Conservation (phyloP, 2,113 vertebrate species). For the Crotalus helleri region DNA sequence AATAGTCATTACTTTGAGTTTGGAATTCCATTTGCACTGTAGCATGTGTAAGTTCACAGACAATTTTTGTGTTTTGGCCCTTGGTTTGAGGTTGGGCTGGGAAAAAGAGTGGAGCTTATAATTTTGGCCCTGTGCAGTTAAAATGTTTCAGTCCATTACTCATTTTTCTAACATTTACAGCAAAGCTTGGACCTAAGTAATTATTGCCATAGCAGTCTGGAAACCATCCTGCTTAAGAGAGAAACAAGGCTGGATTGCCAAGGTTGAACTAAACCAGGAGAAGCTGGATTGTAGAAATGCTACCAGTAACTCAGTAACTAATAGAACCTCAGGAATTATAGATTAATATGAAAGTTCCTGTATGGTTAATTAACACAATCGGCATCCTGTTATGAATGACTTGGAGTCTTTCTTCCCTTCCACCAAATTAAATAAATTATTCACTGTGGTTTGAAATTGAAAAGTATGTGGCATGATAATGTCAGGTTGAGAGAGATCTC, state of each 20-base stretch:
- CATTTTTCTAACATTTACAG: neutral
- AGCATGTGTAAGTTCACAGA: neutral
- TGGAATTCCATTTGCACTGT: neutral
- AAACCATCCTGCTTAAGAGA: neutral
- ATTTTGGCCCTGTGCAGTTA: neutral
- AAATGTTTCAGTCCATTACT: neutral
- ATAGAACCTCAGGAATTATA: neutral
- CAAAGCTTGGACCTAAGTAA: neutral
- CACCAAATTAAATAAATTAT: neutral
- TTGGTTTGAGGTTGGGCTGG: neutral
- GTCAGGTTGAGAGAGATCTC: constrained; percentile 46
- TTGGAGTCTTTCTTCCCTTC: neutral
- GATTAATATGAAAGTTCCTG: neutral
- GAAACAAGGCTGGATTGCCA: neutral
- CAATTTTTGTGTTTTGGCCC: neutral
- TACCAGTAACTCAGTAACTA: neutral
- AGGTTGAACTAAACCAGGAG: neutral
- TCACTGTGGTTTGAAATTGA: neutral
- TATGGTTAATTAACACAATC: neutral
- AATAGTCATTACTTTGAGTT: neutral
- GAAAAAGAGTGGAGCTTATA: neutral
- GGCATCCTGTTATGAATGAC: neutral
- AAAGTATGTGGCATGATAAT: constrained; percentile 20
- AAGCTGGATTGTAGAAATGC: neutral
- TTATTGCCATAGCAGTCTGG: neutral